phyloP scores from a whole-genome alignment of 2,113 vertebrate species.

The Catagonus wagneri region DNA sequence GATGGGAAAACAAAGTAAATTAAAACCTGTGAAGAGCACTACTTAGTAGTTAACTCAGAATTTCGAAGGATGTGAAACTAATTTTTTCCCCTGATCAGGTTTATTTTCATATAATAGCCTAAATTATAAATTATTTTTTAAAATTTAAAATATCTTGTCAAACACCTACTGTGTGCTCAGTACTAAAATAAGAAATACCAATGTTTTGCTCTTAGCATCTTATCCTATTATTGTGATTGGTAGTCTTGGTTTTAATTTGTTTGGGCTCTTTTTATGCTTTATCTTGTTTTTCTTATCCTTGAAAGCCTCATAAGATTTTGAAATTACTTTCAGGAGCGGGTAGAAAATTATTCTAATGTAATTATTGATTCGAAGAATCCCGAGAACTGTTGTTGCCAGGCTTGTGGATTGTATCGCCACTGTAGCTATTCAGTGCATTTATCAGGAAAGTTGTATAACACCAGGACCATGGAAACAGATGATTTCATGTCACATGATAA shows the following conservation, averaged over 20 bases:
- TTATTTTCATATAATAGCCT: slow-evolving; percentile 56
- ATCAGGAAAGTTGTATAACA: slow-evolving; percentile 89
- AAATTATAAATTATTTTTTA: slow-evolving; percentile 25
- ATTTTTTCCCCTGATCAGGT: neutral
- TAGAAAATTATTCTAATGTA: slow-evolving; percentile 90
- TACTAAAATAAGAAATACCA: slow-evolving; percentile 45
- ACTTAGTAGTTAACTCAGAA: neutral
- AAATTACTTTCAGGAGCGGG: slow-evolving; percentile 87
- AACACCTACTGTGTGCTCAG: neutral
- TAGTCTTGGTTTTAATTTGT: slow-evolving; percentile 31
- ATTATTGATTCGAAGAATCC: slow-evolving; percentile 48
- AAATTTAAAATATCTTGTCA: slow-evolving; percentile 15
- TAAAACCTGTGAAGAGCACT: neutral
- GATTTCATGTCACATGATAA: slow-evolving; percentile 91
- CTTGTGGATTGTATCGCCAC: slow-evolving; percentile 88
- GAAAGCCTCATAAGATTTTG: slow-evolving; percentile 21
- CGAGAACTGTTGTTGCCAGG: slow-evolving; percentile 84
- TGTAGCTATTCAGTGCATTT: slow-evolving; percentile 87
- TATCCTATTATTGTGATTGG: neutral
- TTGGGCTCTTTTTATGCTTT: neutral
- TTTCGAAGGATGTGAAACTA: slow-evolving; percentile 9
- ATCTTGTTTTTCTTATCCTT: neutral
- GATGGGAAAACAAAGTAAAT: slow-evolving; percentile 23
- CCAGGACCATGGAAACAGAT: slow-evolving; percentile 88
- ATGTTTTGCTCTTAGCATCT: neutral